Evolutionary conservation across 2,113 vertebrate species (phyloP).

Genomic region (Panurus biarmicus): DNA sequence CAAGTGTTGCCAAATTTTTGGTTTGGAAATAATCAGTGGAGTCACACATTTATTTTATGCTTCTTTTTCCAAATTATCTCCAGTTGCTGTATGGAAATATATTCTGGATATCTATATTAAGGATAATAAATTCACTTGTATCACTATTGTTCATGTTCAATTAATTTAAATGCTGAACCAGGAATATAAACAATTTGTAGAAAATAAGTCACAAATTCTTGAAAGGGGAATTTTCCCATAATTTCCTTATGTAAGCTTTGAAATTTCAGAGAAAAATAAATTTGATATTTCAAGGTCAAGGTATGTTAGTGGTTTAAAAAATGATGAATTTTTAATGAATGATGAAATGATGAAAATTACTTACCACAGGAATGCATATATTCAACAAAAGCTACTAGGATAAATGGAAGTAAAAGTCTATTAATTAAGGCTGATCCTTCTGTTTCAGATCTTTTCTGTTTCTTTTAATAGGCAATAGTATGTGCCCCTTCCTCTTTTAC

Average conservation of each 20-base stretch:
- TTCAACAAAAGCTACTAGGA: not conserved
- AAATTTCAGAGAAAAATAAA: not conserved
- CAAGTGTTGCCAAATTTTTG: not conserved
- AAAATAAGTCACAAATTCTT: not conserved
- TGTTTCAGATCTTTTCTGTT: not conserved
- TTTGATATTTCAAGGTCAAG: not conserved
- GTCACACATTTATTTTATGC: constrained; percentile 15
- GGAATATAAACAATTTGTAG: constrained; percentile 15
- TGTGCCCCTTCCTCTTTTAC: not conserved
- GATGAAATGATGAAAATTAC: not conserved
- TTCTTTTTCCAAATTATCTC: constrained; percentile 53
- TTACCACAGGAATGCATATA: not conserved
- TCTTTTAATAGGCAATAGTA: not conserved
- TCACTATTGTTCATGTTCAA: constrained; percentile 47
- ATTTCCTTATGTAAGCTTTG: not conserved
- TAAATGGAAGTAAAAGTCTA: not conserved
- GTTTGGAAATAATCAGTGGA: constrained; percentile 10
- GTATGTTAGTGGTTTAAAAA: not conserved
- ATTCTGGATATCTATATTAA: constrained; percentile 47
- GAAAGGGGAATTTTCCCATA: not conserved
- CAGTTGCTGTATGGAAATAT: constrained; percentile 27
- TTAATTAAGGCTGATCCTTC: not conserved
- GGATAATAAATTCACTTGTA: constrained; percentile 45
- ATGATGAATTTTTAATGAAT: too few relatives aligned
- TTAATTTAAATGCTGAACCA: constrained; percentile 41